A percentile compares a stretch with the other conserved stretches of the same genome.
phyloP scores from a whole-genome alignment of 2,888 invertebrate genomes.

The Pachymerium ferrugineum region DNA sequence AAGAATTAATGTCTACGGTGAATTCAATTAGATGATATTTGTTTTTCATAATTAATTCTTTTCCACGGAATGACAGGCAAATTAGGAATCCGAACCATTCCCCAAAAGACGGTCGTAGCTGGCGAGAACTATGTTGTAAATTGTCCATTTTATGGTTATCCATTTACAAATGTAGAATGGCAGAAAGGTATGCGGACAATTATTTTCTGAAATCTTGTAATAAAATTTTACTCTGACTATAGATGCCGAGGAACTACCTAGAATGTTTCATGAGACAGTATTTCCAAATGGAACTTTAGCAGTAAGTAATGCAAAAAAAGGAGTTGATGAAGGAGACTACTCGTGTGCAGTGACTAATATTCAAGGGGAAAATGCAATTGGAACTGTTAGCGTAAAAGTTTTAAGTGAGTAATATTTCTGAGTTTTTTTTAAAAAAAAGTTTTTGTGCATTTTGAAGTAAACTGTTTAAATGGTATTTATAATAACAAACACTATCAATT shows the following conservation, averaged over 20 bases:
- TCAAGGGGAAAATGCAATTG: conserved; percentile 40
- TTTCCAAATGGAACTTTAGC: conserved; percentile 44
- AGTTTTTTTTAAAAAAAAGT: too few species aligned
- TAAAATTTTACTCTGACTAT: not conserved
- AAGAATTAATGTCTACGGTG: conserved; percentile 11
- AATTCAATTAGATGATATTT: not conserved
- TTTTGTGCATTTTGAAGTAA: too few species aligned
- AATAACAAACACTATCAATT: too few species aligned
- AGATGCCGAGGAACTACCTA: not conserved
- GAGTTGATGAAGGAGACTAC: conserved; percentile 46
- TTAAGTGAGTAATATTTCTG: conserved; percentile 43
- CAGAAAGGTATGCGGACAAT: not conserved
- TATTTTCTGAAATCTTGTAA: not conserved
- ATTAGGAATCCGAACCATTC: not conserved
- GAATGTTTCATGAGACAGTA: not conserved
- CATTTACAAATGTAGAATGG: conserved; percentile 1
- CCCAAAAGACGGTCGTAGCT: not conserved
- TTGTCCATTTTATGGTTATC: too few species aligned
- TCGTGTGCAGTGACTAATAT: conserved; percentile 45
- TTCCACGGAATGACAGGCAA: not conserved
- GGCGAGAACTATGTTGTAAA: not conserved
- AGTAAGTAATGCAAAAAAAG: conserved; percentile 45
- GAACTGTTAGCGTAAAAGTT: conserved; percentile 44
- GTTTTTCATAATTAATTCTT: not conserved
- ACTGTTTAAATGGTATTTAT: too few species aligned